A percentile compares a stretch with the other conserved stretches of the same genome.
phyloP scores from a whole-genome alignment of 2,797 vertebrate genomes.

The Labeo calbasu region DNA sequence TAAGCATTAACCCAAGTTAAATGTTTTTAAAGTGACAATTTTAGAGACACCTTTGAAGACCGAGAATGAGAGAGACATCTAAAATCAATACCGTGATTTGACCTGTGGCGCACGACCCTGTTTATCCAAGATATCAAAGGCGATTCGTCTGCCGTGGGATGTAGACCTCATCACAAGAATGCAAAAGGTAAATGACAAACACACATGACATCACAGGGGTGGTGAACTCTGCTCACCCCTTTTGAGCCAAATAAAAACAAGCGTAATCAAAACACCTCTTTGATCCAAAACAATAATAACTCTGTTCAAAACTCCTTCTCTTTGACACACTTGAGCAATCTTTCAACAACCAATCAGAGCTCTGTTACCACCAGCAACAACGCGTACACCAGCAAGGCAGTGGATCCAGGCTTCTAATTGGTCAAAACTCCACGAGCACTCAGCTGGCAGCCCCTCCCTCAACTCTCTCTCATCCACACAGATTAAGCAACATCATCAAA shows the following conservation, averaged over 20 bases:
- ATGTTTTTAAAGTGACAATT: conserved; percentile 33
- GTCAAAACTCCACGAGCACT: conserved; percentile 53
- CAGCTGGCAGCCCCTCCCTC: conserved; percentile 56
- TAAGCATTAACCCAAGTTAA: conserved; percentile 39
- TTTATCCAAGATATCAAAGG: conserved; percentile 30
- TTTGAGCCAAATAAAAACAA: conserved; percentile 70
- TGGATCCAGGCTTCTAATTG: conserved; percentile 70
- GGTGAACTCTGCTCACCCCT: conserved; percentile 8
- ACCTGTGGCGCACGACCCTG: conserved; percentile 39
- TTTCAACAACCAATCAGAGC: conserved; percentile 73
- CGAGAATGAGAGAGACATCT: conserved; percentile 24
- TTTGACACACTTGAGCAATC: conserved; percentile 69
- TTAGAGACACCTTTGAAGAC: conserved; percentile 38
- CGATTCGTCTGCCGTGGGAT: not conserved
- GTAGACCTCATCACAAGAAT: not conserved
- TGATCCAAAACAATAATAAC: conserved; percentile 74
- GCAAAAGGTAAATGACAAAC: conserved; percentile 39
- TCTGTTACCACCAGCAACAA: conserved; percentile 83
- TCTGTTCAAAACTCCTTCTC: conserved; percentile 72
- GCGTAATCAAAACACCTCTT: conserved; percentile 72
- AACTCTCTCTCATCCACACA: conserved; percentile 65
- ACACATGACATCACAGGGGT: conserved; percentile 17
- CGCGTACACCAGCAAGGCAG: conserved; percentile 68
- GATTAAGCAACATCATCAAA: conserved; percentile 80
- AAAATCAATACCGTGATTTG: conserved; percentile 32